These are phyloP conservation scores for Chloroceryle inda DNA, from an alignment of 2,797 vertebrate genomes.

Conservation along the genomic window DNA sequence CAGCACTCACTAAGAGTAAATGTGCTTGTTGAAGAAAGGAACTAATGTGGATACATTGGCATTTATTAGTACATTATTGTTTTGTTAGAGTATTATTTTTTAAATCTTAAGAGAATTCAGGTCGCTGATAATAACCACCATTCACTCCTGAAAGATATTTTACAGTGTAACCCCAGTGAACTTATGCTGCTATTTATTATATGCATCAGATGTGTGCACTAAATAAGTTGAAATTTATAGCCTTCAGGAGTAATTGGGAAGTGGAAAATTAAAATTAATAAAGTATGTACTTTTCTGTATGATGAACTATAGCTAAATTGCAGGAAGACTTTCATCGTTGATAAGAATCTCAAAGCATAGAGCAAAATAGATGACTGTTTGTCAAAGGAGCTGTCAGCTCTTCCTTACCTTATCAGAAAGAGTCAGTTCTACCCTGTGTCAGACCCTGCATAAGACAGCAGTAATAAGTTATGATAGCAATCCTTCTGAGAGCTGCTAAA, in stretches of 20 bases:
- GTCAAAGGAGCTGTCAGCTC: not conserved
- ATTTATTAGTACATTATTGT: not conserved
- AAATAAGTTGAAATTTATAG: not conserved
- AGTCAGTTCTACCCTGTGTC: not conserved
- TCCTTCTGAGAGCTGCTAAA: not conserved
- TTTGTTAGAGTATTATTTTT: not conserved
- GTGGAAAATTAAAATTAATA: not conserved
- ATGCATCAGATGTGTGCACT: not conserved
- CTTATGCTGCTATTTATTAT: not conserved
- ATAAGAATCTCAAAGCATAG: not conserved
- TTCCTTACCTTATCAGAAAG: not conserved
- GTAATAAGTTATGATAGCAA: not conserved
- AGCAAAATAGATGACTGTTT: not conserved
- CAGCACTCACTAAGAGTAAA: slow-evolving; percentile 31
- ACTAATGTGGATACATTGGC: not conserved
- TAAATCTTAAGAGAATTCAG: slow-evolving; percentile 5
- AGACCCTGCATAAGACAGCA: not conserved
- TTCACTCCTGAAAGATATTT: not conserved
- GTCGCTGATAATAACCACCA: slow-evolving; percentile 1
- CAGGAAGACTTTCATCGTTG: not conserved
- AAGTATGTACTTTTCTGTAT: not conserved
- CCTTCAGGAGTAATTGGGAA: not conserved
- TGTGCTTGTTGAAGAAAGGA: not conserved
- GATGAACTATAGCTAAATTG: not conserved
- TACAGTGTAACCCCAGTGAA: not conserved